Evolutionary conservation across 1,140 invertebrate genomes (phyloP).

Genomic region (Drosophila baimaii): DNA sequence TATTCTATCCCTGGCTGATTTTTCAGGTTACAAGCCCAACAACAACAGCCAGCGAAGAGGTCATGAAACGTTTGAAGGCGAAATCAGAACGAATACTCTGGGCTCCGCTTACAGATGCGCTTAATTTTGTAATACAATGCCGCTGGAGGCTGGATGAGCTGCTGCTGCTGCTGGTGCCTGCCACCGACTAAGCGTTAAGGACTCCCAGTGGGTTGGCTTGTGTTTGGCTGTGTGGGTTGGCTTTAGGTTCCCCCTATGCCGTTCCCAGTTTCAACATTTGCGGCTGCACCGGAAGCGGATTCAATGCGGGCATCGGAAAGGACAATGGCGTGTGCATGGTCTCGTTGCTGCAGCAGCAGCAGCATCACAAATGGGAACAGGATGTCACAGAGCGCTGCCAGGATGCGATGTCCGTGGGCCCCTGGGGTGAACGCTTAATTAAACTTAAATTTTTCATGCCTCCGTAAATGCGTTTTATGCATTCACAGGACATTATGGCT

Average conservation of each 20-base stretch:
- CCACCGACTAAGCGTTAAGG: constrained; percentile 45
- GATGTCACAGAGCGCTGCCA: constrained; percentile 55
- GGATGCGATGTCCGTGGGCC: constrained; percentile 56
- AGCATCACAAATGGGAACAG: constrained; percentile 58
- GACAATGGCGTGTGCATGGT: constrained; percentile 56
- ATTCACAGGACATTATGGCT: constrained; percentile 46
- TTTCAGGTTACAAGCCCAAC: not conserved
- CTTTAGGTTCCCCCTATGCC: constrained; percentile 28
- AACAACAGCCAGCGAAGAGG: not conserved
- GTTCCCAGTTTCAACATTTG: constrained; percentile 4
- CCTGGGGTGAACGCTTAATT: constrained; percentile 69
- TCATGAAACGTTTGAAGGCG: constrained; percentile 31
- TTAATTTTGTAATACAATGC: constrained; percentile 67
- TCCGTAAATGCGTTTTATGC: constrained; percentile 68
- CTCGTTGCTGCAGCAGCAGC: constrained; percentile 14
- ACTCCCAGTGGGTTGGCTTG: constrained; percentile 47
- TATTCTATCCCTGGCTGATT: constrained; percentile 1
- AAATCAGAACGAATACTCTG: constrained; percentile 67
- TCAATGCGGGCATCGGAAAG: constrained; percentile 68
- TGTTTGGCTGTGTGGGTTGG: constrained; percentile 55
- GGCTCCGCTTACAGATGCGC: constrained; percentile 66
- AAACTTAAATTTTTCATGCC: constrained; percentile 76
- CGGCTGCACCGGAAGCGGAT: constrained; percentile 64
- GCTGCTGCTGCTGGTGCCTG: not conserved
- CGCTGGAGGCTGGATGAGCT: constrained; percentile 42